phyloP scores from a whole-genome alignment of 2,113 vertebrate genomes.

The Ictalurus furcatus region DNA sequence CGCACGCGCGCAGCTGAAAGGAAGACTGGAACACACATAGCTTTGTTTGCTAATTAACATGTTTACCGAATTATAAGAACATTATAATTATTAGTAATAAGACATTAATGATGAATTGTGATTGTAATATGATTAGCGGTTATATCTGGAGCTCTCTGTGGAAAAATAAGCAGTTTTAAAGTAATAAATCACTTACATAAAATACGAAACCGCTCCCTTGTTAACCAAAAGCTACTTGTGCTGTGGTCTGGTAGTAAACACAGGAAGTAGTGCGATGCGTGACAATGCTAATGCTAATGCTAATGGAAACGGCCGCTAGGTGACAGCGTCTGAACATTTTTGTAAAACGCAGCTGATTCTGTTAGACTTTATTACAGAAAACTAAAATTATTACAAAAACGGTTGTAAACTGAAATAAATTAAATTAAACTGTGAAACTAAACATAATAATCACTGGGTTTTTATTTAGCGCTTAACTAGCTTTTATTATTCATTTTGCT shows the following conservation, averaged over 20 bases:
- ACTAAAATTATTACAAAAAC: no score
- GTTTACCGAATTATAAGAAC: background rate
- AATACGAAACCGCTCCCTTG: background rate
- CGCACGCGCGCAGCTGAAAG: no score
- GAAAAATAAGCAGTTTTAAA: background rate
- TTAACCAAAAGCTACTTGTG: background rate
- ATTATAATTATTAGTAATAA: background rate
- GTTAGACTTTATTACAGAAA: background rate
- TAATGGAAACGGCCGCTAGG: background rate
- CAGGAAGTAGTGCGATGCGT: background rate
- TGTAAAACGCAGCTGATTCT: background rate
- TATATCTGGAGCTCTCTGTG: background rate
- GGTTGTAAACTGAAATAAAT: no score
- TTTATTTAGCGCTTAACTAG: no score
- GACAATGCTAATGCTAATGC: background rate
- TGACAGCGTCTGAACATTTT: background rate
- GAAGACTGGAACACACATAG: background rate
- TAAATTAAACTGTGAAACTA: no score
- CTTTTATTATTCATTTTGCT: no score
- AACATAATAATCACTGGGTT: no score
- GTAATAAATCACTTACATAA: background rate
- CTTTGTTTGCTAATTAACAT: background rate
- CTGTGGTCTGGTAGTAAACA: background rate
- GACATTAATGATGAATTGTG: background rate
- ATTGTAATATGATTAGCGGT: background rate